These are phyloP conservation scores for Pangasius larnaudii DNA, from an alignment of 2,797 vertebrate genomes.

Conservation along the genomic window DNA sequence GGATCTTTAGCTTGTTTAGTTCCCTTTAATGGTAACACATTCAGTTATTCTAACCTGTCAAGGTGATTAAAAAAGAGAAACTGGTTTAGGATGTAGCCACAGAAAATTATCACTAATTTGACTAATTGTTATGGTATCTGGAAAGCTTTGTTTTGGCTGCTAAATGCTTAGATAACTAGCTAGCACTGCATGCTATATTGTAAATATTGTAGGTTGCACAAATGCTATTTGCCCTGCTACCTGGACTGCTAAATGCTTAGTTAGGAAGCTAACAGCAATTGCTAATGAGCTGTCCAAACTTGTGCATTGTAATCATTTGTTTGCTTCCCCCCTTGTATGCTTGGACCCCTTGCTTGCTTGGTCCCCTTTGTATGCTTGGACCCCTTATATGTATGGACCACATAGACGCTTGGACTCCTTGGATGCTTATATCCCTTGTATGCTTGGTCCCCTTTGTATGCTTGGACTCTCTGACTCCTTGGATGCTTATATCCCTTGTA, in stretches of 20 bases:
- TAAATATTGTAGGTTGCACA: not conserved
- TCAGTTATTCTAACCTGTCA: not conserved
- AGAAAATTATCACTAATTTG: not conserved
- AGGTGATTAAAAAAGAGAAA: not conserved
- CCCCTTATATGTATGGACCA: not conserved
- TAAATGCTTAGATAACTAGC: not conserved
- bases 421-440: not conserved
- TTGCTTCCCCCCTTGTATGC: not conserved
- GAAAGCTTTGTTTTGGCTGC: not conserved
- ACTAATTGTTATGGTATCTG: not conserved
- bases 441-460: not conserved
- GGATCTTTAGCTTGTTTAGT: not conserved
- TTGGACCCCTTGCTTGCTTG: not conserved
- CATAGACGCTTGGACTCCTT: not conserved
- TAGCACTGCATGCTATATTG: not conserved
- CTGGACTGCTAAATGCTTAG: not conserved
- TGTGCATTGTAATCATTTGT: not conserved
- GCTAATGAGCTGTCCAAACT: not conserved
- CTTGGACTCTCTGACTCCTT: not conserved
- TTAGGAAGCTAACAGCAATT: not conserved
- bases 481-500: not conserved
- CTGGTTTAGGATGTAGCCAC: not conserved
- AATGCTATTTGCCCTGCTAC: not conserved
- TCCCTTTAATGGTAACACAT: not conserved
- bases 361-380: not conserved